Evolutionary conservation across 2,797 vertebrate species (phyloP).

Genomic region (Macropus fuliginosus): DNA sequence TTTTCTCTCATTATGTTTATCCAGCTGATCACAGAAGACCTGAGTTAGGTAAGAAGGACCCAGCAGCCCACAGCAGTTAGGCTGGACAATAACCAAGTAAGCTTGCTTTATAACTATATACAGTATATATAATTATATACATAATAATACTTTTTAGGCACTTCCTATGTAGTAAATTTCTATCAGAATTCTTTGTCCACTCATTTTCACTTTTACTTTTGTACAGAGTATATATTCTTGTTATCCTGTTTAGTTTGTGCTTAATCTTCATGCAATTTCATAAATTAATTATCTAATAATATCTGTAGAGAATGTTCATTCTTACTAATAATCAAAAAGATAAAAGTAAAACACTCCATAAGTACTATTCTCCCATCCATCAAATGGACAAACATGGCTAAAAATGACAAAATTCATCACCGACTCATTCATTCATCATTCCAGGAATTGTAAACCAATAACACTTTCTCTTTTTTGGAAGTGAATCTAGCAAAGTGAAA

Average conservation of each 20-base stretch:
- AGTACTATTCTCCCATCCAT: background rate
- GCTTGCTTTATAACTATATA: background rate
- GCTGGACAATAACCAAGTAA: background rate
- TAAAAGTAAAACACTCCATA: background rate
- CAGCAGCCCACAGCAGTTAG: no score
- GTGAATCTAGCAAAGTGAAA: background rate
- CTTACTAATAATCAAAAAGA: background rate
- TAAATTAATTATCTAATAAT: background rate
- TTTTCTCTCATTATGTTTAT: no score
- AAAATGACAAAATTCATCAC: background rate
- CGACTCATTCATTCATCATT: background rate
- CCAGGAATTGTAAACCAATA: background rate
- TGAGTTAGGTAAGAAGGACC: no score
- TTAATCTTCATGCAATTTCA: background rate
- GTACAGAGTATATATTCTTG: background rate
- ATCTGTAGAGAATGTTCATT: background rate
- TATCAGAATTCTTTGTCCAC: background rate
- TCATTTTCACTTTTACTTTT: background rate
- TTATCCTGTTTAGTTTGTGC: background rate
- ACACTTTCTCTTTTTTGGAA: background rate
- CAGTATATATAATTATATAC: background rate
- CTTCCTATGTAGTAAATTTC: background rate
- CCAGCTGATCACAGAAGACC: no score
- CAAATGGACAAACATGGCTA: background rate
- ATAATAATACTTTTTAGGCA: background rate